Evolutionary conservation across 2,797 vertebrate species (phyloP).

Genomic region (Oreochromis grahami): DNA sequence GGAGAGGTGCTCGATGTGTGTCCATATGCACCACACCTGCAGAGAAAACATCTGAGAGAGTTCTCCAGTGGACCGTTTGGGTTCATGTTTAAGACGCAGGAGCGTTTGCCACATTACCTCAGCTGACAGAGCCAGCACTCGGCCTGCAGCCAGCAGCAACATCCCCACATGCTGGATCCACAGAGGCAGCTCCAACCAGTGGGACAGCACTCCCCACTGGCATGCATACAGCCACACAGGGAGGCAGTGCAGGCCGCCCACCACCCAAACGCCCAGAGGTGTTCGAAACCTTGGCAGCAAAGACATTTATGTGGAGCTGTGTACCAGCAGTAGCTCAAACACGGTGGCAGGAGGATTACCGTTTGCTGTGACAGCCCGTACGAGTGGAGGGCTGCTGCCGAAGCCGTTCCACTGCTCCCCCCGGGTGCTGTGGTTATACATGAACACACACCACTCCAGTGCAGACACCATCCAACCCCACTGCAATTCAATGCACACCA

Average conservation of each 20-base stretch:
- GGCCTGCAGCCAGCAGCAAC: slow-evolving; percentile 51
- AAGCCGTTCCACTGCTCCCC: slow-evolving; percentile 68
- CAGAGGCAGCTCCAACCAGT: slow-evolving; percentile 15
- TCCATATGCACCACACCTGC: neutral
- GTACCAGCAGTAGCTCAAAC: neutral
- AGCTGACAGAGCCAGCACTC: slow-evolving; percentile 56
- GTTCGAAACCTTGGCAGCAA: slow-evolving; percentile 55
- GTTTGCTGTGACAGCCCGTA: slow-evolving; percentile 11
- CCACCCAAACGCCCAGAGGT: slow-evolving; percentile 27
- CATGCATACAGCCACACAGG: slow-evolving; percentile 67
- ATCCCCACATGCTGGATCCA: slow-evolving; percentile 47
- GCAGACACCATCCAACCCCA: slow-evolving; percentile 72
- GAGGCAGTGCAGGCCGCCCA: slow-evolving; percentile 65
- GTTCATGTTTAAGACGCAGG: neutral
- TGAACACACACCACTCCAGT: neutral
- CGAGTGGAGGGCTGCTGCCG: slow-evolving; percentile 43
- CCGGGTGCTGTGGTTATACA: neutral
- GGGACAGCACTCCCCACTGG: slow-evolving; percentile 13
- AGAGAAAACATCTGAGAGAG: neutral
- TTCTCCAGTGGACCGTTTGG: neutral
- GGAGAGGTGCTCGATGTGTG: slow-evolving; percentile 50
- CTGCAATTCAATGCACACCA: neutral
- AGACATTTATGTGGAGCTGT: neutral
- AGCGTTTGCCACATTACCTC: slow-evolving; percentile 57
- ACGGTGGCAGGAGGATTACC: slow-evolving; percentile 15